Evolutionary conservation across 2,797 vertebrate genomes (phyloP), one percentile per base, ranked within the genome.

Genomic region (Eupleurogrammus muticus): DNA sequence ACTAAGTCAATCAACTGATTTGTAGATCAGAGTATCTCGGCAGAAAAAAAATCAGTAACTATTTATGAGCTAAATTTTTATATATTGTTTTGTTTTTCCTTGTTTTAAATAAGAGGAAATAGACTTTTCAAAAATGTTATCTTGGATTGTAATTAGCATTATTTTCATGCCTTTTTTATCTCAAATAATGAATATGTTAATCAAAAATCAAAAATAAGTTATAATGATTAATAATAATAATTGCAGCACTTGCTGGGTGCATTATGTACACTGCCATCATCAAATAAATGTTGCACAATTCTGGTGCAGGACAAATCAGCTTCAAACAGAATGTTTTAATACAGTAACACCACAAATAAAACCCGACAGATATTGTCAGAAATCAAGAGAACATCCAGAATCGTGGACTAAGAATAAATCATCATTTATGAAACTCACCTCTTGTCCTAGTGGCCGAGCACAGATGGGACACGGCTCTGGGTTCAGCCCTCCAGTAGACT

Each of bases 401-500:
- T 40, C 38, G 1, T 42, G 13, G 16, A 5, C 7, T 14, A 42
- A 42, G 38, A 4, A 42, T 14, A 42, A 42, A 16, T 12, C 38
- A 16, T 42, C 40, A 12, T 32, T n/a, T 20, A 48, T n/a, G 2
- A 44, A 11, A 21, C 49, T 96, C 84, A 99, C 98, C 95, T 99
- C 96, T 77, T 96, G 96, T 50, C 98, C 98, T 51, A 99, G 94
- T 0, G 97, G 94, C 17, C 96, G 95, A 35, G 97, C 95, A 90
- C 98, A 99, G 86, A 99, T 99, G 2, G 98, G 98, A 93, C 98
- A 99, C 0, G 97, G 98, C 79, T 99, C 98, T 53, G 98, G 98
- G 90, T 99, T 99, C 90, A 97, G 80, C 19, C 95, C 97, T 65
- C 95, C 97, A 9, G 96, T 96, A 0, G 97, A 95, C 89, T 98